Conservation (phyloP, 2,888 invertebrate species). For the Agrilus cyanescens region DNA sequence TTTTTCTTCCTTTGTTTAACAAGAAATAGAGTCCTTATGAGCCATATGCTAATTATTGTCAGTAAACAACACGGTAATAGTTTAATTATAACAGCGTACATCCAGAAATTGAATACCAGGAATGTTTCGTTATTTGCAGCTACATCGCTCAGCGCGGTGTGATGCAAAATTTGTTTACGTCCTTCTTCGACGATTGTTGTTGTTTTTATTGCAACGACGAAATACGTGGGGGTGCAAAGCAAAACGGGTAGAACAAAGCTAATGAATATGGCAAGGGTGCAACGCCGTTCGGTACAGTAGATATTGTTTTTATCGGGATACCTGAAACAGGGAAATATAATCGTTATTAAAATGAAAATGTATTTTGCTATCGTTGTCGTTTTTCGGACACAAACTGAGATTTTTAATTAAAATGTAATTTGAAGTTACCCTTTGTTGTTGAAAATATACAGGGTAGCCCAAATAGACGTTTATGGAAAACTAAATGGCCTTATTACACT, state of each 20-base stretch:
- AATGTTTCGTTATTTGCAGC: slow-evolving; percentile 31
- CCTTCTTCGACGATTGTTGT: slow-evolving; percentile 42
- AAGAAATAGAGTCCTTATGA: slow-evolving; percentile 59
- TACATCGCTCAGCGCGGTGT: slow-evolving; percentile 37
- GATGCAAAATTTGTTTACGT: slow-evolving; percentile 47
- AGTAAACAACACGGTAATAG: slow-evolving; percentile 68
- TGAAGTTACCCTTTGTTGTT: too few relatives aligned
- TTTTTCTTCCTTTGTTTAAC: slow-evolving; percentile 65
- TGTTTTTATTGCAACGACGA: slow-evolving; percentile 52
- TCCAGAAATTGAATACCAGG: slow-evolving; percentile 60
- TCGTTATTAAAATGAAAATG: slow-evolving; percentile 4
- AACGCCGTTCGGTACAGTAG: slow-evolving; percentile 65
- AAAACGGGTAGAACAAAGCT: slow-evolving; percentile 68
- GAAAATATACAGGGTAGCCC: too few relatives aligned
- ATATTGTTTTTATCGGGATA: slow-evolving; percentile 66
- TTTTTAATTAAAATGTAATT: too few relatives aligned
- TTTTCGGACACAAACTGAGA: too few relatives aligned
- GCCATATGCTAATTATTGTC: slow-evolving; percentile 58
- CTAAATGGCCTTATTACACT: too few relatives aligned
- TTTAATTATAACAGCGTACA: slow-evolving; percentile 70
- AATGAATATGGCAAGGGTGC: slow-evolving; percentile 60
- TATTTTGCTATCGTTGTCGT: too few relatives aligned
- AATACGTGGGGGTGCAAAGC: slow-evolving; percentile 73
- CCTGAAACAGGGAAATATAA: slow-evolving; percentile 37
- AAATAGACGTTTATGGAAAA: too few relatives aligned